Evolutionary conservation across 2,797 vertebrate species (phyloP), one percentile per base, ranked within the genome.

Genomic region (Mus spretus): DNA sequence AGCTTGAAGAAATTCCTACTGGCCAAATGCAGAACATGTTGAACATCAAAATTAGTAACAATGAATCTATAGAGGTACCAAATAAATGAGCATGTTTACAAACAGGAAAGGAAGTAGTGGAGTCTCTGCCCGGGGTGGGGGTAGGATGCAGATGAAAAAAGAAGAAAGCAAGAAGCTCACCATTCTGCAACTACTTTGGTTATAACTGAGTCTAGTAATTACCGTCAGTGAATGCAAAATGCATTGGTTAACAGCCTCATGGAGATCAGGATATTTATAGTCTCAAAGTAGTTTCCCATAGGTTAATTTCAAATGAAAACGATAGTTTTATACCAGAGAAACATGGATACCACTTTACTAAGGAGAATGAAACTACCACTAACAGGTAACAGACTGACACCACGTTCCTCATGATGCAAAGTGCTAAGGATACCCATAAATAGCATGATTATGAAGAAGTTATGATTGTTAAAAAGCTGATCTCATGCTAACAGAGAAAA

Each of bases 221-320:
- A 37, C 82, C 65, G 81, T 14, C 15, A 37, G 26, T 15, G 22
- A 80, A 53, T 50, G 20, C 37, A 75, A 53, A 75, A 79, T 47
- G 2, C 57, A 70, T 40, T 83, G 22, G 89, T 37, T 96, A 81
- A 79, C 85, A 95, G 22, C 61, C 61, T 82, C 82, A 87, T 8
- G 22, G 20, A 37, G 63, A 75, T 12, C 40, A 75, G 75, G 91
- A 47, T 70, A 70, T 77, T 92, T 59, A 79, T 14, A 90, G 34
- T 57, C 47, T 55, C 22, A 61, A 77, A 84, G 12, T 40, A n/a
- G 44, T 57, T 91, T 84, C 26, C 22, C 14, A 44, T 26, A 94
- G 63, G 81, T 37, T 89, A 59, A 92, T 85, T 95, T 92, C 44
- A 63, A 90, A 84, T 40, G 80, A 34, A 19, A 77, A 40, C 63